Conservation (phyloP, 2,888 invertebrate species). For the Callosobruchus maculatus region DNA sequence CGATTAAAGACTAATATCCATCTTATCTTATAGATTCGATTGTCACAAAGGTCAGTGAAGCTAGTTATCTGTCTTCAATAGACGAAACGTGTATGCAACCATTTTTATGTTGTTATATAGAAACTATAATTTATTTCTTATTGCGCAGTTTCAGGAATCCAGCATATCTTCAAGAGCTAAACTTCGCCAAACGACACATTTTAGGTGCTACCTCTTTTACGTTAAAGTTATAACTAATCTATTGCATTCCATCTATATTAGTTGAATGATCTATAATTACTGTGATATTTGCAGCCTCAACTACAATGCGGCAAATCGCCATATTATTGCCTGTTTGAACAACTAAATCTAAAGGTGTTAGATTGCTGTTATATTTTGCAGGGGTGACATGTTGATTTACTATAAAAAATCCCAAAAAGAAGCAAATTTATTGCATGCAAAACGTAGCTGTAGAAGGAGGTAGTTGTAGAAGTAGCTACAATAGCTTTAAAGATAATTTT, state of each 20-base stretch:
- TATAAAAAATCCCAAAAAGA: slow-evolving; percentile 21
- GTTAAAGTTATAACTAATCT: neutral
- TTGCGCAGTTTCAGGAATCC: too few species aligned
- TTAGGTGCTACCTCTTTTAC: neutral
- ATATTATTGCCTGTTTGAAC: neutral
- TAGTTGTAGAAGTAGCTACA: neutral
- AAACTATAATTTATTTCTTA: too few species aligned
- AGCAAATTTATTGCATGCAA: slow-evolving; percentile 5
- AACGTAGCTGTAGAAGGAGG: neutral
- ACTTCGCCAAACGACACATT: neutral
- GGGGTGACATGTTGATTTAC: slow-evolving; percentile 45
- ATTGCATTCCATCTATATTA: neutral
- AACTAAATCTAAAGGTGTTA: slow-evolving; percentile 1
- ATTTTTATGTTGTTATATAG: too few species aligned
- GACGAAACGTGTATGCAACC: too few species aligned
- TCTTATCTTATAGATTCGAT: too few species aligned
- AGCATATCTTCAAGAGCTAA: neutral
- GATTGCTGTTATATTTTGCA: slow-evolving; percentile 21
- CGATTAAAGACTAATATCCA: too few species aligned
- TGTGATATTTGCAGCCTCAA: neutral
- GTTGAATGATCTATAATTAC: neutral
- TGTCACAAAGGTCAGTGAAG: too few species aligned
- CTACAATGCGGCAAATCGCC: neutral
- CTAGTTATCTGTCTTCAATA: too few species aligned
- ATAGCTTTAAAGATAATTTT: too few species aligned